Evolutionary conservation across 2,888 invertebrate species (phyloP), one percentile per base, ranked within the genome.

Genomic region (Branchellion lobata): DNA sequence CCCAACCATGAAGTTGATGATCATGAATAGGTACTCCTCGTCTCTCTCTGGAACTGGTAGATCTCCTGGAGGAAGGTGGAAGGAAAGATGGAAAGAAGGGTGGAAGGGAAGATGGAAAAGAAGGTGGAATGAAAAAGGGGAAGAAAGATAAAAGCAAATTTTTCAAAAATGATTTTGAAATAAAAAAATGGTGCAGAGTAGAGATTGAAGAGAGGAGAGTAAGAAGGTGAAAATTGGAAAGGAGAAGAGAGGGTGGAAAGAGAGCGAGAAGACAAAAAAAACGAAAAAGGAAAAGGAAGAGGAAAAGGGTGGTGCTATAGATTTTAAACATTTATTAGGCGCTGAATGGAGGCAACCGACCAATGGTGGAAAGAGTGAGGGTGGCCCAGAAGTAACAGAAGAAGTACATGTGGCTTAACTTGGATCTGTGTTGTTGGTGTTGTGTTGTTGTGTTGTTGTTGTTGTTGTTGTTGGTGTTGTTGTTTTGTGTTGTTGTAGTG

Each of bases 1-100:
- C 8, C 96, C 65, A 95, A 94, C 81, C 96, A 90, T 87, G 96
- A 95, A 87, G 96, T 95, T 0, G 93, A 82, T 91, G 0, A 95
- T 95, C 29, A 96, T 95, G 88, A 96, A 97, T 57, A 95, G 88
- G 88, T 94, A 96, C 88, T 97, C 96, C 0, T 92, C 91, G 87
- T 96, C 94, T 84, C 92, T 92, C 87, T 94, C 94, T 1, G 96
- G 97, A 85, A 93, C 93, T n/a, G 96, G 95, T 0, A 95, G 95
- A 83, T 89, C 89, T 18, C 94, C 80, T 81, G 98, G 95, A 3
- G 96, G 97, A 21, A 96, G 96, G 81, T 97, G 89, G 3, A 96
- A 97, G 84, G 97, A 89, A 0, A 96, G 96, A 1, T 96, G 96
- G 96, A 96, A 97, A 88, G 96, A 97, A 88, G 97, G 96, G 86